Conservation (phyloP, 2,888 invertebrate species). For the Monoplex corrugatus region DNA sequence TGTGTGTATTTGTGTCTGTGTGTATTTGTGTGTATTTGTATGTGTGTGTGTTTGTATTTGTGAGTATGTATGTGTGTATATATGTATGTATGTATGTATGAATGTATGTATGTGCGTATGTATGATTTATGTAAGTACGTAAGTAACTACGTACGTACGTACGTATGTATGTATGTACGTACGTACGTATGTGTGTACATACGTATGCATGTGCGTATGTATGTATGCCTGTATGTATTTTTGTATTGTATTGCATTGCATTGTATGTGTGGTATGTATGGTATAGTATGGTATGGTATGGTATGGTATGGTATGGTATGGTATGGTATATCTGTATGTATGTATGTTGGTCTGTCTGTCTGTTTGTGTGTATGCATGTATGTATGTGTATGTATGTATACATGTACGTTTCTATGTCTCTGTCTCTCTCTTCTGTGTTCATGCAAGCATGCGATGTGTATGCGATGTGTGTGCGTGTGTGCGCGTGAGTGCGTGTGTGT, state of each 20-base stretch:
- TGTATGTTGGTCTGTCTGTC: background rate
- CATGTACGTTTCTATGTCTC: background rate
- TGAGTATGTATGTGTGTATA: conserved; percentile 35
- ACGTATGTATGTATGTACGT: background rate
- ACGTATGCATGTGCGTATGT: too few species aligned
- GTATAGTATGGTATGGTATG: background rate
- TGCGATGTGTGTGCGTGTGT: too few species aligned
- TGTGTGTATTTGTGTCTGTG: background rate
- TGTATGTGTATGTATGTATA: background rate
- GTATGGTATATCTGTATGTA: background rate
- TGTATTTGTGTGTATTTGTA: background rate
- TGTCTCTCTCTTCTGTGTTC: too few species aligned
- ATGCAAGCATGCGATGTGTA: too few species aligned
- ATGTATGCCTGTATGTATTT: background rate
- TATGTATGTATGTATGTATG: conserved; percentile 36
- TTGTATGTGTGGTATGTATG: background rate
- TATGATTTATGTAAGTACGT: too few species aligned
- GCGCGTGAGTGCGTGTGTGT: too few species aligned
- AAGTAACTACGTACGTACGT: too few species aligned
- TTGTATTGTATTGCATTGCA: background rate
- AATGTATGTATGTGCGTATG: conserved; percentile 39
- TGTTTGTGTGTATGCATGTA: background rate
- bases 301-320: background rate
- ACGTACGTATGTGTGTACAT: too few species aligned
- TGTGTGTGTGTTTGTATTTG: background rate